Conservation (phyloP, 1,140 invertebrate genomes). For the Aphaenogaster rudis region DNA sequence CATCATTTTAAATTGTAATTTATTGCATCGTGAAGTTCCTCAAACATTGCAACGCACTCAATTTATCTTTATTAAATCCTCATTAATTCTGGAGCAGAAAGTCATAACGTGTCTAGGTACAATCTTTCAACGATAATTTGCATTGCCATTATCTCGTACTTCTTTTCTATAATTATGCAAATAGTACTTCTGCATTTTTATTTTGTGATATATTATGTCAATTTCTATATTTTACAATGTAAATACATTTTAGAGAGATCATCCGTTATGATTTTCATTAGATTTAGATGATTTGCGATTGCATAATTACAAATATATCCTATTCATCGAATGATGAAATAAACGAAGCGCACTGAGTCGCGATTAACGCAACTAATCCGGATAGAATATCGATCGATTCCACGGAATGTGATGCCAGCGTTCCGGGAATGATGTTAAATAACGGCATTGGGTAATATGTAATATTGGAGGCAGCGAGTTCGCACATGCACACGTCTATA, state of each 20-base stretch:
- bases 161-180: background rate
- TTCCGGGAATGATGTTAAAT: conserved; percentile 63
- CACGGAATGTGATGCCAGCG: conserved; percentile 31
- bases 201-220: background rate
- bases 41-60: background rate
- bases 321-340: conserved; percentile 17
- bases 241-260: conserved; percentile 15
- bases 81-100: background rate
- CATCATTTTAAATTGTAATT: conserved; percentile 44
- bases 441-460: conserved; percentile 72
- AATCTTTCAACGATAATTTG: background rate
- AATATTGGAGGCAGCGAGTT: conserved; percentile 50
- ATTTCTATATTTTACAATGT: background rate
- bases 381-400: conserved; percentile 42
- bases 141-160: background rate
- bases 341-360: conserved; percentile 53
- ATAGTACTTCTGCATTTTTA: background rate
- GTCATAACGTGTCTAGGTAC: background rate
- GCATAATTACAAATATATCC: conserved; percentile 52
- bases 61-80: conserved; percentile 23
- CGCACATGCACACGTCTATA: conserved; percentile 16
- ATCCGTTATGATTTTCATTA: conserved; percentile 38
- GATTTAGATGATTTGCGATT: conserved; percentile 31
- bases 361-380: conserved; percentile 57
- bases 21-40: background rate